Conservation (phyloP, 2,797 vertebrate species). For the Gobionotothen gibberifrons region DNA sequence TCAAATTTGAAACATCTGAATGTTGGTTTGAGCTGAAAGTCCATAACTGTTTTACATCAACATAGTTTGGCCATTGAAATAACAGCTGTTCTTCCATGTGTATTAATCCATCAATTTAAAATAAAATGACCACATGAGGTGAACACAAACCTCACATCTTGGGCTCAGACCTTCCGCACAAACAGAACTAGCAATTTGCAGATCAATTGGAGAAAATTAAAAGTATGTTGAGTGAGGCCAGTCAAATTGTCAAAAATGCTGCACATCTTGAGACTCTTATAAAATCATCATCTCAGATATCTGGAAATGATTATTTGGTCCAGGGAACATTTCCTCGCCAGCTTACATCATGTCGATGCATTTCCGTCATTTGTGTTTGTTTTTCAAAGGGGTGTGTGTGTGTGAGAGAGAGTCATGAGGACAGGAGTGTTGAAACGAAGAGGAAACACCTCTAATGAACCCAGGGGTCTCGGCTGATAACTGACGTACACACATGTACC, state of each 20-base stretch:
- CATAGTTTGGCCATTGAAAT: neutral
- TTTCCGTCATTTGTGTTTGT: constrained; percentile 54
- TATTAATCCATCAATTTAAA: constrained; percentile 4
- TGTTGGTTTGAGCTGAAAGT: neutral
- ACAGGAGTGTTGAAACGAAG: constrained; percentile 61
- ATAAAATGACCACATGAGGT: neutral
- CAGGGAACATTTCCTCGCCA: constrained; percentile 42
- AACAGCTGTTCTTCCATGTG: neutral
- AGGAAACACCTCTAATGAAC: constrained; percentile 62
- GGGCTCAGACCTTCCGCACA: neutral
- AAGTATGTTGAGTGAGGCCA: neutral
- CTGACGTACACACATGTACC: constrained; percentile 11
- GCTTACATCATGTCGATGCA: constrained; percentile 47
- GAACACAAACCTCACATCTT: neutral
- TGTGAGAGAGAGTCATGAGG: constrained; percentile 14
- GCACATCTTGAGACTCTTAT: constrained; percentile 1
- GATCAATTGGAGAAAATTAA: neutral
- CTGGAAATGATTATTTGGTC: constrained; percentile 53
- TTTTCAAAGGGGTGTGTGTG: constrained; percentile 45
- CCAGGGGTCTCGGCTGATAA: constrained; percentile 42
- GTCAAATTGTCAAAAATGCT: neutral
- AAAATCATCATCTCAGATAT: constrained; percentile 20
- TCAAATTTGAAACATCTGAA: neutral
- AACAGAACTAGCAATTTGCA: neutral
- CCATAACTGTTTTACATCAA: neutral